Percentiles rank a stretch among this genome's conserved stretches.
phyloP scores from a whole-genome alignment of 2,888 invertebrate genomes.

The Metopia argyrocephala region DNA sequence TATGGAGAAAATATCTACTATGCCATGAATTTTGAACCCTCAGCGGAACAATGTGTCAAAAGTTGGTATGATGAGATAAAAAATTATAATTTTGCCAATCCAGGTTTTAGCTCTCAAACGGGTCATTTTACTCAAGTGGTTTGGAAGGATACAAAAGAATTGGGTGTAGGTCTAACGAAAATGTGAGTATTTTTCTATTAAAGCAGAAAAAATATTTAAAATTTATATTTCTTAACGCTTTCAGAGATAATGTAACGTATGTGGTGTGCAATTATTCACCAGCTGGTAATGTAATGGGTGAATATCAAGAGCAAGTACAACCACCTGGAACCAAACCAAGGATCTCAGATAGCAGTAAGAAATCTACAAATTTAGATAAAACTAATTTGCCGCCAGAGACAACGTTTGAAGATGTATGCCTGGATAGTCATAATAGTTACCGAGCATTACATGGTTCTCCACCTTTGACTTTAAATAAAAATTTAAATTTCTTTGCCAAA shows the following conservation, averaged over 20 bases:
- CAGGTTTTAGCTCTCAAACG: slow-evolving; percentile 83
- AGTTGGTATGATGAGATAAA: slow-evolving; percentile 88
- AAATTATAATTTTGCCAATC: slow-evolving; percentile 82
- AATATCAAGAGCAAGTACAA: slow-evolving; percentile 86
- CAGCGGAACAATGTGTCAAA: slow-evolving; percentile 71
- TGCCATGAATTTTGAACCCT: slow-evolving; percentile 84
- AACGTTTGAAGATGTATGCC: slow-evolving; percentile 85
- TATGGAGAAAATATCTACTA: slow-evolving; percentile 92
- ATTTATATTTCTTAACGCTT: slow-evolving; percentile 13
- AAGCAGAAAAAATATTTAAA: not conserved
- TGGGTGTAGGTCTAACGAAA: slow-evolving; percentile 86
- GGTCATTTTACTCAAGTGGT: slow-evolving; percentile 93
- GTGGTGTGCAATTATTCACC: slow-evolving; percentile 95
- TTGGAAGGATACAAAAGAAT: slow-evolving; percentile 87
- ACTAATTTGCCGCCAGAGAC: not conserved
- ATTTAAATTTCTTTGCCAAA: slow-evolving; percentile 84
- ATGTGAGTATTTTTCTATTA: slow-evolving; percentile 64
- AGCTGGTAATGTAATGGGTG: slow-evolving; percentile 90
- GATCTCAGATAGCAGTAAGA: not conserved
- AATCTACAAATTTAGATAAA: not conserved
- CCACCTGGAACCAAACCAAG: slow-evolving; percentile 67
- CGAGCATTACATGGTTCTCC: slow-evolving; percentile 84
- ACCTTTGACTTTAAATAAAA: slow-evolving; percentile 83
- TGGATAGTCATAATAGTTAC: slow-evolving; percentile 86
- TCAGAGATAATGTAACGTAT: slow-evolving; percentile 81